These are phyloP conservation scores for Philonicus albiceps DNA, from an alignment of 2,888 invertebrate genomes.

Conservation along the genomic window DNA sequence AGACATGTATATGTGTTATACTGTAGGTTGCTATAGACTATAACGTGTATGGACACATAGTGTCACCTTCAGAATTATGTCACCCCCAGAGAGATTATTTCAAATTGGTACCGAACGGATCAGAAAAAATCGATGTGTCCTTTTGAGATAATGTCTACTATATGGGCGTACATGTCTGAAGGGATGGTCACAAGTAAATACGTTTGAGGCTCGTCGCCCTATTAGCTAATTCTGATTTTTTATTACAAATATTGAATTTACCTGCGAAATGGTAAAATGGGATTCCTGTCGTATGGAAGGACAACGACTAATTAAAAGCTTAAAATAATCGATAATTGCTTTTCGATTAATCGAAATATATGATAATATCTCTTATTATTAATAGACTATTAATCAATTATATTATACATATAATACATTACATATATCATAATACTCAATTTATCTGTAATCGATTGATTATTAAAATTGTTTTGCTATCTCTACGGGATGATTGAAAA, in stretches of 20 bases:
- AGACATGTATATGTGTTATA: neutral
- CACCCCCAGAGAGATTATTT: neutral
- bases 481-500: too few relatives aligned
- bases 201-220: neutral
- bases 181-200: neutral
- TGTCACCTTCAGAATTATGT: neutral
- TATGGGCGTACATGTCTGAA: neutral
- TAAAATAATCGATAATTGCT: too few relatives aligned
- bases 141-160: neutral
- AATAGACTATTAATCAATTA: too few relatives aligned
- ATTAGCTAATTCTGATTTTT: neutral
- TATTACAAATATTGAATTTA: neutral
- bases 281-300: too few relatives aligned
- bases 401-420: too few relatives aligned
- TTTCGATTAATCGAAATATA: too few relatives aligned
- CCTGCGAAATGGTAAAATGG: too few relatives aligned
- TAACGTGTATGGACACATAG: neutral
- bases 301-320: too few relatives aligned
- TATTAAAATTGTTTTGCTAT: too few relatives aligned
- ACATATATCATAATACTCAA: too few relatives aligned
- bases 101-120: conserved; percentile 8
- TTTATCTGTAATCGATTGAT: too few relatives aligned
- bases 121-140: conserved; percentile 20
- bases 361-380: too few relatives aligned
- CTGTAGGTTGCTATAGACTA: neutral